Conservation (phyloP, 2,113 vertebrate species). For the Sciurus niger region DNA sequence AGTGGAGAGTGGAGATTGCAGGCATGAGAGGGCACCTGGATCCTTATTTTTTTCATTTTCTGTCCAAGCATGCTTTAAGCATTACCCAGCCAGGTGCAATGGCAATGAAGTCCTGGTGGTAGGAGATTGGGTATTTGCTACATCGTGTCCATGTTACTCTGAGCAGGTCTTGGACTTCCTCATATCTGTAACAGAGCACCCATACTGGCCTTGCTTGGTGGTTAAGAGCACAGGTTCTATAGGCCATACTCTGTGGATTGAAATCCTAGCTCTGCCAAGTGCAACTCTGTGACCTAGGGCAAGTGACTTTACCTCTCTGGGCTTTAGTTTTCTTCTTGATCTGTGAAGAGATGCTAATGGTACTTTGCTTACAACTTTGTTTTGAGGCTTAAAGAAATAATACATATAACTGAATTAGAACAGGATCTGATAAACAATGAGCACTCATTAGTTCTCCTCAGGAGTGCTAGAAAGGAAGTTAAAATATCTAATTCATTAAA, state of each 20-base stretch:
- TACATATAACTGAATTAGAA: background rate
- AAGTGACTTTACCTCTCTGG: background rate
- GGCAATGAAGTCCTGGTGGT: background rate
- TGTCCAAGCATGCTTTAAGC: background rate
- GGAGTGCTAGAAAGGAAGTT: background rate
- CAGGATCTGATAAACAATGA: background rate
- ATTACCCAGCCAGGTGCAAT: background rate
- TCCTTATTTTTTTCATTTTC: background rate
- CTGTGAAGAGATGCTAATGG: slow-evolving; percentile 28
- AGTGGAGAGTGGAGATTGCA: background rate
- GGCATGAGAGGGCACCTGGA: background rate
- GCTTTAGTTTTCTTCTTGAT: background rate
- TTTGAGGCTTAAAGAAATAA: slow-evolving; percentile 28
- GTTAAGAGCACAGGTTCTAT: slow-evolving; percentile 13
- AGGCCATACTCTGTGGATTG: background rate
- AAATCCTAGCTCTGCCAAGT: background rate
- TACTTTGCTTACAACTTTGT: background rate
- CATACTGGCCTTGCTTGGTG: background rate
- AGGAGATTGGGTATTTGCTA: background rate
- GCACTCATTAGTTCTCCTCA: background rate
- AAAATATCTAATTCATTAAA: background rate
- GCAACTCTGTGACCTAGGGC: background rate
- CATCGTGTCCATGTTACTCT: background rate
- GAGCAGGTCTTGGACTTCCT: background rate
- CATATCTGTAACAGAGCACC: background rate